Evolutionary conservation across 2,888 invertebrate genomes (phyloP), one percentile per base, ranked within the genome.

Genomic region (Lochmaea crataegi): DNA sequence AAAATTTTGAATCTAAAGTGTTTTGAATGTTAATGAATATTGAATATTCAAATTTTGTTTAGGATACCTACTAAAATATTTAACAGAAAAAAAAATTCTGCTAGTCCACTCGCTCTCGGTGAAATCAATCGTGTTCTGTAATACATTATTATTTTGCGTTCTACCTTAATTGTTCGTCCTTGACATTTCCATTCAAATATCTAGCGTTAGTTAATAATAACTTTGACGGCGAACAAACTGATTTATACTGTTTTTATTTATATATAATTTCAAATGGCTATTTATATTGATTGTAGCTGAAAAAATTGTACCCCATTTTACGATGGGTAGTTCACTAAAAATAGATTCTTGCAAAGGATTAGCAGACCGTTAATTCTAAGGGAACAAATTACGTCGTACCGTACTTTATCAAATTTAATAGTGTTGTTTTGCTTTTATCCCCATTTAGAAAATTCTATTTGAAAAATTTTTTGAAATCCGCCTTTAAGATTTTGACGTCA

Each of bases 111-210:
- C 32, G 7, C 32, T 32, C 32, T 32, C 2, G 9, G 53, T 53
- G 18, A 53, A 53, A 53, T 18, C 16, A 18, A 53, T 53, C 9
- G 32, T 32, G 48, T n/a, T 53, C 16, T 18, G 10, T 53, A 53
- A 53, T 18, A 18, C 9, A 53, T 53, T 53, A 53, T 53, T 53
- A 53, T 53, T 51, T 53, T 53, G 16, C 53, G 42, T 42, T 18
- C 42, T 16, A 63, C 61, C 61, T 63, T 63, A 16, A 63, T 42
- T 42, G 38, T 12, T n/a, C 41, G 41, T 42, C 61, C 61, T 63
- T 63, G 61, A 63, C 61, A 63, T 63, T 63, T 63, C 42, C 42
- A 42, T 41, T 41, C 26, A 58, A 32, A 32, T 58, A 58, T 58
- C 32, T 58, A 14, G 58, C 58, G 26, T 9, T 58, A n/a, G 57